Conservation (phyloP, 2,797 vertebrate species). For the Xenentodon cancila region DNA sequence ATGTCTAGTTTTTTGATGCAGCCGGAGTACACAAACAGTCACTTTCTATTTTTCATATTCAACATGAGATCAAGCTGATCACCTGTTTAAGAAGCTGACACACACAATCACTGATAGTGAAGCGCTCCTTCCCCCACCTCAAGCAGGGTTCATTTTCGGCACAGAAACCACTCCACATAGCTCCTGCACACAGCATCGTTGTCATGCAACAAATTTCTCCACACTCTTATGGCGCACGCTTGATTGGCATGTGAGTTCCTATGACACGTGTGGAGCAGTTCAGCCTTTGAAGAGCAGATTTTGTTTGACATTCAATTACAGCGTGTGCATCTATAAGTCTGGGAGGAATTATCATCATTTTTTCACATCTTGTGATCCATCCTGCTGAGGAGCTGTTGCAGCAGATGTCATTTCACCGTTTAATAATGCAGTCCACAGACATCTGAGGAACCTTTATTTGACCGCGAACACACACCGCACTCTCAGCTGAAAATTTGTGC, state of each 20-base stretch:
- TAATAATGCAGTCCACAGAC: conserved; percentile 11
- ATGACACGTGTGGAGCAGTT: conserved; percentile 23
- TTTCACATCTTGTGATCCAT: conserved; percentile 17
- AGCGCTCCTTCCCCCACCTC: conserved; percentile 14
- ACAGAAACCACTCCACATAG: not conserved
- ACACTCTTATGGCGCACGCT: conserved; percentile 3
- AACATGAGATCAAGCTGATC: conserved; percentile 26
- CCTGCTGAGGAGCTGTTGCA: conserved; percentile 37
- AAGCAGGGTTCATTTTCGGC: conserved; percentile 12
- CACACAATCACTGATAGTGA: conserved; percentile 11
- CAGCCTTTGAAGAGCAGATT: conserved; percentile 43
- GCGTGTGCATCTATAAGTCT: conserved; percentile 28
- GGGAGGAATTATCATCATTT: conserved; percentile 31
- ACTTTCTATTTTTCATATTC: conserved; percentile 19
- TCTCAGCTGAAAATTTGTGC: conserved; percentile 11
- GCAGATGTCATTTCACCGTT: conserved; percentile 8
- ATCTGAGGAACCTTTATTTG: conserved; percentile 25
- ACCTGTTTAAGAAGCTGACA: conserved; percentile 16
- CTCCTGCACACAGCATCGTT: not conserved
- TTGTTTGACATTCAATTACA: conserved; percentile 42
- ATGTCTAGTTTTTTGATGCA: conserved; percentile 19
- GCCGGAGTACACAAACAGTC: conserved; percentile 1
- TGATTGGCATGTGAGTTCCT: conserved; percentile 45
- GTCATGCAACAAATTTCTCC: conserved; percentile 11
- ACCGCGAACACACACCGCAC: conserved; percentile 8